These are phyloP conservation scores for Baryphthengus martii DNA, from an alignment of 2,113 vertebrate species.

Conservation along the genomic window DNA sequence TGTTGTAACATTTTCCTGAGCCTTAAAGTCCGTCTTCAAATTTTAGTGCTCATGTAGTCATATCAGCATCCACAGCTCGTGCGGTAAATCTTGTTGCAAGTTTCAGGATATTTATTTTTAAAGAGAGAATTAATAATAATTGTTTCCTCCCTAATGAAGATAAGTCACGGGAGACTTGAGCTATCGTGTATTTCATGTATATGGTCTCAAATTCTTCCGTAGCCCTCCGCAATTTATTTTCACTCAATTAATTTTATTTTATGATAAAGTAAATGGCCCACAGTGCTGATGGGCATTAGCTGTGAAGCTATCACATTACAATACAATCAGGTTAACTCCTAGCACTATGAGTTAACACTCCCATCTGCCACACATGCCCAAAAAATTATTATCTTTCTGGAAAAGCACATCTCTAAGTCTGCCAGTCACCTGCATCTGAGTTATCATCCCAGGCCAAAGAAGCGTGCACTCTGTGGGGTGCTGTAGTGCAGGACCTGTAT, in stretches of 20 bases:
- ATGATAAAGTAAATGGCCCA: constrained; percentile 76
- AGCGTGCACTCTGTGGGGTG: rapidly evolving
- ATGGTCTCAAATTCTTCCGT: constrained; percentile 53
- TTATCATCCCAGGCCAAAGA: neutral
- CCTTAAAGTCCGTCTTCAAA: neutral
- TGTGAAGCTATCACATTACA: constrained; percentile 27
- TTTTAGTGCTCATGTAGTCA: rapidly evolving
- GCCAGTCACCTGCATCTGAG: neutral
- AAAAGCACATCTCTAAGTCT: neutral
- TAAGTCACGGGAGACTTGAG: constrained; percentile 16
- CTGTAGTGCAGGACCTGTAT: neutral
- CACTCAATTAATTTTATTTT: constrained; percentile 74
- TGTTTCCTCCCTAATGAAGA: constrained; percentile 68
- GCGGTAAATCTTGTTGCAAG: neutral
- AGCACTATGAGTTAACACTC: constrained; percentile 64
- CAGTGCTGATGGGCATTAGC: constrained; percentile 51
- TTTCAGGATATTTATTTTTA: constrained; percentile 51
- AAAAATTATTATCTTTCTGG: neutral
- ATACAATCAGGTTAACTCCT: constrained; percentile 66
- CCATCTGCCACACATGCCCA: constrained; percentile 19
- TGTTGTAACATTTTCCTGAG: neutral
- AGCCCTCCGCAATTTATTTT: constrained; percentile 61
- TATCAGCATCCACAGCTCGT: neutral
- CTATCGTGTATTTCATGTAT: constrained; percentile 26
- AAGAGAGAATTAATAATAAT: constrained; percentile 70